A percentile compares a stretch with the other conserved stretches of the same genome.
These are phyloP conservation scores for Smutsia temminckii DNA, from an alignment of 2,797 vertebrate species.

Conservation along the genomic window DNA sequence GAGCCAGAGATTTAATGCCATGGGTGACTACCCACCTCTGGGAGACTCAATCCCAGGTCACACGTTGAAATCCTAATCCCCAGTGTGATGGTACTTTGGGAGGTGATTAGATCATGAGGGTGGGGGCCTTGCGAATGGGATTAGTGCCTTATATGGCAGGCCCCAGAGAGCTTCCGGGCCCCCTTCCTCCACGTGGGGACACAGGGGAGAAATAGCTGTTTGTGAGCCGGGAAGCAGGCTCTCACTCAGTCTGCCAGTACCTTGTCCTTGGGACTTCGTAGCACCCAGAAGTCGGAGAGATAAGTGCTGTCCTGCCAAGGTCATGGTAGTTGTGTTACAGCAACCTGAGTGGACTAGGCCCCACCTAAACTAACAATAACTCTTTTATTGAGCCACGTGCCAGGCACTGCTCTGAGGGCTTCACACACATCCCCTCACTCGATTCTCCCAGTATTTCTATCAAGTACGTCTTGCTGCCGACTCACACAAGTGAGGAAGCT, in stretches of 20 bases:
- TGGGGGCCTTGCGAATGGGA: not conserved
- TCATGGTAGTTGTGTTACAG: not conserved
- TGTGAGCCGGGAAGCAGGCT: not conserved
- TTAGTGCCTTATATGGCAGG: not conserved
- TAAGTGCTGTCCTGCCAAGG: not conserved
- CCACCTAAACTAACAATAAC: not conserved
- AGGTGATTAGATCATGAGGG: not conserved
- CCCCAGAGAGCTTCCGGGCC: fast-evolving
- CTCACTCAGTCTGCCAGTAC: not conserved
- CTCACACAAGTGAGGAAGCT: not conserved
- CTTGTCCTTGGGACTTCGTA: not conserved
- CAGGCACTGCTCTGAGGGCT: not conserved
- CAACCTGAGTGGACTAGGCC: not conserved
- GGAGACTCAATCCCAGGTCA: not conserved
- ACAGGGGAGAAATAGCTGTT: not conserved
- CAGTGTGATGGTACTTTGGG: not conserved
- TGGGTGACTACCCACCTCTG: not conserved
- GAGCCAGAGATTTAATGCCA: not conserved
- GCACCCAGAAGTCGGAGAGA: not conserved
- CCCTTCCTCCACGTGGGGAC: fast-evolving
- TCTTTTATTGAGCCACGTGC: not conserved
- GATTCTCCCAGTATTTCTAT: not conserved
- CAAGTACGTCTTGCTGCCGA: not conserved
- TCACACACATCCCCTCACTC: not conserved
- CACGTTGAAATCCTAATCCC: not conserved